Evolutionary conservation across 2,113 vertebrate genomes (phyloP).

Genomic region (Bos javanicus): DNA sequence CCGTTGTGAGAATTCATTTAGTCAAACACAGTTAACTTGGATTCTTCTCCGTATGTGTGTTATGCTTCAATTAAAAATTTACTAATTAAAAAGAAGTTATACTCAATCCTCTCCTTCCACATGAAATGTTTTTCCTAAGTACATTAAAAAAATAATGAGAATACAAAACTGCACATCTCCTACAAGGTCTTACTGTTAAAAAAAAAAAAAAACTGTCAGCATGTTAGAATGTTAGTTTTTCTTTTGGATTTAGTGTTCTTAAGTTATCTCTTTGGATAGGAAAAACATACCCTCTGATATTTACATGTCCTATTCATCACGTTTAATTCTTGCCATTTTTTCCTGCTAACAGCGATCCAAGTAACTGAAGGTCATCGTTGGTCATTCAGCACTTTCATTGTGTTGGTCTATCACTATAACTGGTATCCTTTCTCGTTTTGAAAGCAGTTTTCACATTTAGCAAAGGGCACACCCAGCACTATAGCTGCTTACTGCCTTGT

Average conservation of each 20-base stretch:
- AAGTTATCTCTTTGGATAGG: background rate
- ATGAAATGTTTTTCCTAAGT: background rate
- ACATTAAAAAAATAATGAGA: background rate
- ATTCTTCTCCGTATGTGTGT: background rate
- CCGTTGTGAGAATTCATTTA: background rate
- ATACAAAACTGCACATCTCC: background rate
- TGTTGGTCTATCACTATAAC: background rate
- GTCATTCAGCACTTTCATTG: background rate
- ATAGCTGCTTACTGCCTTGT: background rate
- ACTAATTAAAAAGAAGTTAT: background rate
- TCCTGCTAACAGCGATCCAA: background rate
- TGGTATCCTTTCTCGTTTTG: background rate
- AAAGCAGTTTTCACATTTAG: background rate
- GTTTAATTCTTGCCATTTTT: background rate
- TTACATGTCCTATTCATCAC: background rate
- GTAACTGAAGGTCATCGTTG: background rate
- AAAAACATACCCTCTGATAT: background rate
- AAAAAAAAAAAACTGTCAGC: background rate
- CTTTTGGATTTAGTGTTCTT: background rate
- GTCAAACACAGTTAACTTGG: background rate
- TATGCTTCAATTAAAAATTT: background rate
- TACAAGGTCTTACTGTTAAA: background rate
- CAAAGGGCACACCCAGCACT: background rate
- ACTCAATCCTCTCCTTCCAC: background rate
- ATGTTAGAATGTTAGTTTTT: background rate